Conservation (phyloP, 2,113 vertebrate genomes). For the Speoplatyrhinus poulsoni region DNA sequence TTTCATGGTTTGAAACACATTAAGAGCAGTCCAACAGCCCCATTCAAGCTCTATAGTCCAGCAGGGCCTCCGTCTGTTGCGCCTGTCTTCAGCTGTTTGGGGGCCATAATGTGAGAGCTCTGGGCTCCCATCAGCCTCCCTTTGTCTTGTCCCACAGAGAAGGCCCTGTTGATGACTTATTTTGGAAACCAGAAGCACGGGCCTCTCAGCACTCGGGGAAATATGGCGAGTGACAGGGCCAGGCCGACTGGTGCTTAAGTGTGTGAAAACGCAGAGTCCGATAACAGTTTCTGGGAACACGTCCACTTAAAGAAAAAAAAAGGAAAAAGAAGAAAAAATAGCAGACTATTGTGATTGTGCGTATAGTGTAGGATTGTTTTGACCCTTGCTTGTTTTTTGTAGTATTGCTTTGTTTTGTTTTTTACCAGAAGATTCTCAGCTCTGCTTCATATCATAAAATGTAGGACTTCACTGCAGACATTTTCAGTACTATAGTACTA, state of each 20-base stretch:
- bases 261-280: slow-evolving; percentile 75
- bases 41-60: slow-evolving; percentile 55
- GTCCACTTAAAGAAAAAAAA: slow-evolving; percentile 42
- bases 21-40: slow-evolving; percentile 57
- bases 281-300: slow-evolving; percentile 76
- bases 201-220: slow-evolving; percentile 73
- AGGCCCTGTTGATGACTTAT: slow-evolving; percentile 76
- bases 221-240: slow-evolving; percentile 77
- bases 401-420: slow-evolving; percentile 27
- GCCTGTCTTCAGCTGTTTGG: slow-evolving; percentile 75
- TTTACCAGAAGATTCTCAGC: slow-evolving; percentile 31
- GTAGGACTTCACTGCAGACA: not conserved
- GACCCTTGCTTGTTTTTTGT: slow-evolving; percentile 1
- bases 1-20: slow-evolving; percentile 63
- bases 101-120: slow-evolving; percentile 66
- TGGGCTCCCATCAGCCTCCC: slow-evolving; percentile 62
- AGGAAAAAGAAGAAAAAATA: slow-evolving; percentile 13
- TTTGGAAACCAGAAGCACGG: slow-evolving; percentile 75
- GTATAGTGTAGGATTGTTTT: slow-evolving; percentile 41
- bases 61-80: slow-evolving; percentile 59
- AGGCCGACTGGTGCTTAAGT: slow-evolving; percentile 71
- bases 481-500: too few relatives aligned
- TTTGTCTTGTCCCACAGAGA: slow-evolving; percentile 65
- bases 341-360: slow-evolving; percentile 43
- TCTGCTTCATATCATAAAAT: slow-evolving; percentile 28